Evolutionary conservation across 2,797 vertebrate genomes (phyloP), one percentile per base, ranked within the genome.

Genomic region (Chloroceryle inda): DNA sequence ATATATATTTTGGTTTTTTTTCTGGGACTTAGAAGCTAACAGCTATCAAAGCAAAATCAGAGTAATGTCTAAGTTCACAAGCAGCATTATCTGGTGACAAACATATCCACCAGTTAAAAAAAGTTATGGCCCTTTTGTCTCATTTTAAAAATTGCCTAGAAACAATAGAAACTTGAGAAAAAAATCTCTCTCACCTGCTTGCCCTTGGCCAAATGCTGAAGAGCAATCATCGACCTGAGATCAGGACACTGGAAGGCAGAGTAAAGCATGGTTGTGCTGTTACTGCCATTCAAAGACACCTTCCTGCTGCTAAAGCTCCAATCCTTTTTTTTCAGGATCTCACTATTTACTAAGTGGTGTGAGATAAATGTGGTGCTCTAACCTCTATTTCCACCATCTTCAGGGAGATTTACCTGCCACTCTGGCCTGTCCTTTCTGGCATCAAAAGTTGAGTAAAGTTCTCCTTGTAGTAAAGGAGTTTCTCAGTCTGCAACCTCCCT

Each of bases 341-440:
- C 76, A 50, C 67, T 69, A 78, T 85, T 78, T 85, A 81, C 53
- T 88, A 91, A 89, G 72, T 84, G 92, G 66, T 31, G 40, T 29
- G 69, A 76, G 55, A 82, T 69, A 81, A 94, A 75, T 66, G 85
- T 8, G 40, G 72, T 88, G 42, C 42, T 91, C 72, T 88, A 83
- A 72, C 59, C 78, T 87, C 81, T 63, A 59, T 89, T 88, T 91
- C 69, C 17, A 2, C 85, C 69, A 17, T 76, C 89, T 93, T 88
- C 79, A 88, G 77, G 22, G 89, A 92, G 91, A 91, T 91, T 96
- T 94, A 90, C 85, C 73, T 88, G 82, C 47, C 85, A 92, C 45
- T 73, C 83, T 62, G 49, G 66, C 20, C 50, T 91, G 66, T 78
- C 66, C 79, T 66, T 94, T 86, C 76, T 38, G 69, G 31, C 73